Percentiles rank a stretch among this genome's conserved stretches.
Conservation (phyloP, 2,113 vertebrate species). For the Ahaetulla prasina region DNA sequence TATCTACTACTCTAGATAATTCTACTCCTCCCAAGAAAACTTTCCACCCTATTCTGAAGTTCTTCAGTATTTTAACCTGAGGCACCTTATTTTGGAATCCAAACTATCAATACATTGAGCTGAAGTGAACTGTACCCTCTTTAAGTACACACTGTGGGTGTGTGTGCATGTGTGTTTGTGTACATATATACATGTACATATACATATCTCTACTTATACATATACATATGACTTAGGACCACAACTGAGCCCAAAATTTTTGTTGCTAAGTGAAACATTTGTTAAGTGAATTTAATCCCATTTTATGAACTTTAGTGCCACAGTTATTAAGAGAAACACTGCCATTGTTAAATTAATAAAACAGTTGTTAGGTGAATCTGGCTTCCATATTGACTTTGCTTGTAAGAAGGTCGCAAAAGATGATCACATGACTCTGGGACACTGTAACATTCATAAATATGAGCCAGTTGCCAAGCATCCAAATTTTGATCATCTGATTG, state of each 20-base stretch:
- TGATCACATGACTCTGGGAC: not conserved
- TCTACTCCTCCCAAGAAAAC: not conserved
- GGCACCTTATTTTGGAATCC: not conserved
- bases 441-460: not conserved
- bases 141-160: not conserved
- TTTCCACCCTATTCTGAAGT: not conserved
- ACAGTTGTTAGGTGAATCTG: not conserved
- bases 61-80: not conserved
- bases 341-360: not conserved
- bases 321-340: not conserved
- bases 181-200: too few relatives aligned
- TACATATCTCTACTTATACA: too few relatives aligned
- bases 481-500: too few relatives aligned
- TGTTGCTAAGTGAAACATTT: not conserved
- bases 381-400: not conserved
- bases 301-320: not conserved
- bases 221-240: not conserved
- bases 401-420: not conserved
- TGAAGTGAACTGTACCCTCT: not conserved
- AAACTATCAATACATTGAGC: not conserved
- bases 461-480: not conserved
- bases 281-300: not conserved
- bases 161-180: too few relatives aligned
- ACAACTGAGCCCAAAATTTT: not conserved
- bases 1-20: not conserved